A percentile compares a stretch with the other conserved stretches of the same genome.
phyloP scores from a whole-genome alignment of 2,888 invertebrate species.

The Silvanus unidentatus region DNA sequence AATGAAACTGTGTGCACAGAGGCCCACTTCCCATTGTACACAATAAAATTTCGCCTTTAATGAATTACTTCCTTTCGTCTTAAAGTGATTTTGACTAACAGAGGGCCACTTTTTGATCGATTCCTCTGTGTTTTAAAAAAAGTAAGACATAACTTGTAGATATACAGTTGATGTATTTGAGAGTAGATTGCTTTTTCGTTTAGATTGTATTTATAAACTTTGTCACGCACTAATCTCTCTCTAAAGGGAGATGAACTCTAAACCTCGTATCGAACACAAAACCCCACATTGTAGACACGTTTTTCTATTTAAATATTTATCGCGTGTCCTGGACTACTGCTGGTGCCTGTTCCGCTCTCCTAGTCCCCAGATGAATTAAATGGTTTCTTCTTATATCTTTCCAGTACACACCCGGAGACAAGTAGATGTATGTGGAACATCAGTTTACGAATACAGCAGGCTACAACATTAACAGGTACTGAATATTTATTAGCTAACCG shows the following conservation, averaged over 20 bases:
- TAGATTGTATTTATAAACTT: slow-evolving; percentile 28
- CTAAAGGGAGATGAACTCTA: slow-evolving; percentile 8
- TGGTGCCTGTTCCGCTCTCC: background rate
- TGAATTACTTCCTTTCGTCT: no score
- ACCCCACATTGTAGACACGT: slow-evolving; percentile 10
- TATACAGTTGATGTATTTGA: slow-evolving; percentile 16
- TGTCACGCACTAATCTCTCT: slow-evolving; percentile 29
- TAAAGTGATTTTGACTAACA: no score
- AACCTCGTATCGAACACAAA: background rate
- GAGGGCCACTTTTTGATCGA: no score
- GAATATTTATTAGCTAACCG: no score
- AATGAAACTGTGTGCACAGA: no score
- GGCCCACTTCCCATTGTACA: no score
- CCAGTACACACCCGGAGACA: background rate
- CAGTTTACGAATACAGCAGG: no score
- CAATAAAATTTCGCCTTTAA: no score
- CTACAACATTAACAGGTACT: no score
- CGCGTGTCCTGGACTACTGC: slow-evolving; percentile 22
- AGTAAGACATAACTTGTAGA: background rate
- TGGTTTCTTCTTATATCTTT: background rate
- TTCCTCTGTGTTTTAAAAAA: no score
- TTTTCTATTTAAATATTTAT: slow-evolving; percentile 32
- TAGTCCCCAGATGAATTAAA: slow-evolving; percentile 1
- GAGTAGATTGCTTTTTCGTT: slow-evolving; percentile 29
- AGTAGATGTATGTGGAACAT: background rate